A percentile compares a stretch with the other conserved stretches of the same genome.
Evolutionary conservation across 2,113 vertebrate genomes (phyloP).

Genomic region (Carlito syrichta): DNA sequence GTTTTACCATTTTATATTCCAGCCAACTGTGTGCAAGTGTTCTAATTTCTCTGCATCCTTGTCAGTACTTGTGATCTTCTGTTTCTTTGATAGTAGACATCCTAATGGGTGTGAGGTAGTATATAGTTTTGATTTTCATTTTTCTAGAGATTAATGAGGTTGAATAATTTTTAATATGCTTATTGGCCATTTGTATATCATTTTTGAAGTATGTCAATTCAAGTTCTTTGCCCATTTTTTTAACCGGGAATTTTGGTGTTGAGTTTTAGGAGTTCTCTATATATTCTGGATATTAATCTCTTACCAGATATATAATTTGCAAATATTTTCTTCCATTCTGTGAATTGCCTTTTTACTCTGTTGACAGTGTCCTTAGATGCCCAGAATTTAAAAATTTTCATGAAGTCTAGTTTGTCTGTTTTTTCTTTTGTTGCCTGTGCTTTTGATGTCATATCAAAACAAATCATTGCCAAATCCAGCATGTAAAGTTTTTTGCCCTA

Average conservation of each 20-base stretch:
- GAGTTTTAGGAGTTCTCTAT: background rate
- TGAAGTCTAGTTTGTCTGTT: background rate
- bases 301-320: background rate
- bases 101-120: background rate
- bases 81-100: background rate
- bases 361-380: background rate
- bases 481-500: background rate
- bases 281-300: background rate
- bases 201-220: background rate
- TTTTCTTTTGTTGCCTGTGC: background rate
- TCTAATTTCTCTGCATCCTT: background rate
- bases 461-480: background rate
- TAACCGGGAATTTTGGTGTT: background rate
- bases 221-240: background rate
- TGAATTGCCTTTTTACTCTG: background rate
- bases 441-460: background rate
- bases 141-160: background rate
- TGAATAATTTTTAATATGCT: background rate
- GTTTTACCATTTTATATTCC: background rate
- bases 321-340: background rate
- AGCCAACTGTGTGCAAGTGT: background rate
- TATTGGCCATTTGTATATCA: background rate
- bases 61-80: background rate
- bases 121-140: background rate
- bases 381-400: background rate